Conservation (phyloP, 2,888 invertebrate species). For the Drosophila antonietae region DNA sequence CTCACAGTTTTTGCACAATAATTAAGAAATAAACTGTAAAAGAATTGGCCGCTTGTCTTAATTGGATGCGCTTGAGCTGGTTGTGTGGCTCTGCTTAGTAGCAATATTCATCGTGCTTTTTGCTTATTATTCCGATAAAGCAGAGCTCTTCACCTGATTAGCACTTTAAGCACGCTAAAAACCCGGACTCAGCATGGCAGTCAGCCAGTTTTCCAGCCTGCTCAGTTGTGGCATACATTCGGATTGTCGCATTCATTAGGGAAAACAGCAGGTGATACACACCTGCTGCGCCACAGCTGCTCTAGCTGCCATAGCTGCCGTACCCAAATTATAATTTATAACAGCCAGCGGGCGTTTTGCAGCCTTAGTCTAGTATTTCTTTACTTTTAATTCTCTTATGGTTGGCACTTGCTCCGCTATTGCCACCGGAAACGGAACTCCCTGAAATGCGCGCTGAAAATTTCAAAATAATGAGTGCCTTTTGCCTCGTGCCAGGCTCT, state of each 20-base stretch:
- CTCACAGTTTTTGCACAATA: slow-evolving; percentile 3
- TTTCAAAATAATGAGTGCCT: slow-evolving; percentile 82
- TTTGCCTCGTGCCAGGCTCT: slow-evolving; percentile 30
- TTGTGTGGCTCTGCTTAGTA: slow-evolving; percentile 3
- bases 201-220: not conserved
- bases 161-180: slow-evolving; percentile 32
- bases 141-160: slow-evolving; percentile 47
- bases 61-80: slow-evolving; percentile 9
- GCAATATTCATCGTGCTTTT: slow-evolving; percentile 29
- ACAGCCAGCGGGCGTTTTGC: slow-evolving; percentile 60
- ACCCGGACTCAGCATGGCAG: slow-evolving; percentile 3
- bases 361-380: slow-evolving; percentile 53
- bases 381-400: slow-evolving; percentile 72
- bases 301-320: slow-evolving; percentile 34
- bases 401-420: slow-evolving; percentile 37
- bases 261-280: slow-evolving; percentile 75
- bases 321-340: slow-evolving; percentile 77
- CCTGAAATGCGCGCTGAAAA: slow-evolving; percentile 82
- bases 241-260: slow-evolving; percentile 74
- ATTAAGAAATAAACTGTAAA: not conserved
- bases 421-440: slow-evolving; percentile 76
- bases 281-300: slow-evolving; percentile 58
- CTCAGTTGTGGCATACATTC: slow-evolving; percentile 24
- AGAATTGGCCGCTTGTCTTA: not conserved
- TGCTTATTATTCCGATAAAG: slow-evolving; percentile 26